Evolutionary conservation across 1,140 invertebrate genomes (phyloP).

Genomic region (Orchestia grillus): DNA sequence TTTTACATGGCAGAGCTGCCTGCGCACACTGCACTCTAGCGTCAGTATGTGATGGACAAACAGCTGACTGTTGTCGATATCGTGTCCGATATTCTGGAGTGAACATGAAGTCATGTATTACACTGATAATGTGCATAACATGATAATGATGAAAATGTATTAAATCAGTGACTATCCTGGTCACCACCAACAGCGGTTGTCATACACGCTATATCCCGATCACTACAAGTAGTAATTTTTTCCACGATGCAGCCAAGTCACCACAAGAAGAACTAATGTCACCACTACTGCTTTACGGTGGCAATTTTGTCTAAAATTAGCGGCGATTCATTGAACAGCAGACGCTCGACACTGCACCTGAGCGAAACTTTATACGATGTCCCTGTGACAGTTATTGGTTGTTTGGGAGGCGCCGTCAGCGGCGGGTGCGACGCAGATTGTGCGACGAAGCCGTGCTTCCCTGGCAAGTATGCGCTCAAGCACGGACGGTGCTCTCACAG

Average conservation of each 20-base stretch:
- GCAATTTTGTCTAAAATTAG: slow-evolving; percentile 29
- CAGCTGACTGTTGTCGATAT: not conserved
- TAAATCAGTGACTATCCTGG: not conserved
- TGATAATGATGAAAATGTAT: not conserved
- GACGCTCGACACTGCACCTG: slow-evolving; percentile 1
- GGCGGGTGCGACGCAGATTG: not conserved
- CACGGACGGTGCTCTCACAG: not conserved
- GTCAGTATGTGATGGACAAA: not conserved
- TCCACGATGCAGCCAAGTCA: not conserved
- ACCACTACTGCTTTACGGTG: slow-evolving; percentile 19
- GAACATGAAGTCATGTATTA: not conserved
- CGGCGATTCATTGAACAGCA: not conserved
- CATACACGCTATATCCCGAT: not conserved
- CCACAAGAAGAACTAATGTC: not conserved
- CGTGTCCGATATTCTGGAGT: not conserved
- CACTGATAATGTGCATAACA: not conserved
- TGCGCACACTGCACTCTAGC: not conserved
- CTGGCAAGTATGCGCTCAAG: not conserved
- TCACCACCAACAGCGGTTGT: not conserved
- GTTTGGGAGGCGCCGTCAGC: not conserved
- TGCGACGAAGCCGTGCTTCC: not conserved
- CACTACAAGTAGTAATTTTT: not conserved
- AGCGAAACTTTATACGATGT: not conserved
- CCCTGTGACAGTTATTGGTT: slow-evolving; percentile 1
- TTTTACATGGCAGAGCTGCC: not conserved